A percentile compares a stretch with the other conserved stretches of the same genome.
These are phyloP conservation scores for Metopolophium dirhodum DNA, from an alignment of 1,140 invertebrate genomes.

Conservation along the genomic window DNA sequence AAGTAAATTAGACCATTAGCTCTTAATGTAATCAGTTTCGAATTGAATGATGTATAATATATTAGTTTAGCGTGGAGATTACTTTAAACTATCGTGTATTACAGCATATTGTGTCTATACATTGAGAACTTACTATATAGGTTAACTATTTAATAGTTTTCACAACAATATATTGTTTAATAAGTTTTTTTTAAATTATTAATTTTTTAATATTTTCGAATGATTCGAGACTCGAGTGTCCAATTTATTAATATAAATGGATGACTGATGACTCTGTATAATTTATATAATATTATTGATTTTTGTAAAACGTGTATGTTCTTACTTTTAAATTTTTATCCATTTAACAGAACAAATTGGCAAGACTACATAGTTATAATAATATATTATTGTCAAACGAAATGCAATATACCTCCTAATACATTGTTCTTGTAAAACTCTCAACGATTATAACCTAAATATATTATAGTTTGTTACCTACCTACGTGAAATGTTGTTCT, in stretches of 20 bases:
- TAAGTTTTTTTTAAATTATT: not conserved
- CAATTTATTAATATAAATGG: not conserved
- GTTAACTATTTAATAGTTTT: not conserved
- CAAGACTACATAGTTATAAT: not conserved
- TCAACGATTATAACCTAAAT: not conserved
- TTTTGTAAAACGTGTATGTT: not conserved
- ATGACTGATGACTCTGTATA: not conserved
- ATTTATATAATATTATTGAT: not conserved
- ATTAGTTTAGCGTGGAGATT: not conserved
- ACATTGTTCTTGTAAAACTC: not conserved
- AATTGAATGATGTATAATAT: slow-evolving; percentile 24
- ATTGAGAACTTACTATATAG: not conserved
- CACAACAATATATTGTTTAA: not conserved
- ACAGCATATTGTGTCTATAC: not conserved
- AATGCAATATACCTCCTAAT: not conserved
- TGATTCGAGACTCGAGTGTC: not conserved
- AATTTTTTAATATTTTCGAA: not conserved
- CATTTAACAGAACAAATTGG: not conserved
- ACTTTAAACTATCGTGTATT: slow-evolving; percentile 18
- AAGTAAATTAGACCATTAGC: slow-evolving; percentile 42
- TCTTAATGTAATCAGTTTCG: slow-evolving; percentile 38
- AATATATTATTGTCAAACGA: not conserved
- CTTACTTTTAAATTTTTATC: not conserved
- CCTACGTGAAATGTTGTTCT: not conserved
- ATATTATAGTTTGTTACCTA: not conserved